Evolutionary conservation across 1,140 invertebrate genomes (phyloP).

Genomic region (Drosophila fuyamai): DNA sequence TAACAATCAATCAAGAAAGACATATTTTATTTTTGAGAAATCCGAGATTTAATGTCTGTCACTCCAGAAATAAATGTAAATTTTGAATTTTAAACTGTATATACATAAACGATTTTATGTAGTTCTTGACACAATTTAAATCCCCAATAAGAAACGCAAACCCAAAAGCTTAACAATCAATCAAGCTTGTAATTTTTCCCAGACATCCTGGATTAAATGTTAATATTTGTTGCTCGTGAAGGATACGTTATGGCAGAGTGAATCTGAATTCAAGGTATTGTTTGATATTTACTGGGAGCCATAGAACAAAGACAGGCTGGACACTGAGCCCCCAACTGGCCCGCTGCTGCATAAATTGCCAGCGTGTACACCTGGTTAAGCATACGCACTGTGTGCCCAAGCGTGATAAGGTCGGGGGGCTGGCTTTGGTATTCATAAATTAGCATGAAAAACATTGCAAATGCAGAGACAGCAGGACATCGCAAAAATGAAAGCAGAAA

Average conservation of each 20-base stretch:
- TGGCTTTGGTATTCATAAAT: constrained; percentile 52
- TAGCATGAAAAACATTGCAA: constrained; percentile 31
- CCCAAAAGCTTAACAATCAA: constrained; percentile 10
- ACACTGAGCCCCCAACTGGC: neutral
- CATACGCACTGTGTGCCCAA: constrained; percentile 64
- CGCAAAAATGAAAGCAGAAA: neutral
- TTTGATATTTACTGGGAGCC: constrained; percentile 1
- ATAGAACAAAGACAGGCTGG: constrained; percentile 2
- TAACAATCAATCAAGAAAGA: neutral
- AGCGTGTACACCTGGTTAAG: constrained; percentile 53
- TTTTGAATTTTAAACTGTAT: too few species aligned
- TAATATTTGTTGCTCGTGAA: constrained; percentile 20
- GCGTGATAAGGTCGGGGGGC: constrained; percentile 19
- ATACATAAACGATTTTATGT: too few species aligned
- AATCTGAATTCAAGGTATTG: neutral
- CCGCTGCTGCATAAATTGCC: constrained; percentile 51
- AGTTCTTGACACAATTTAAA: neutral
- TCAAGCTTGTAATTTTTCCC: constrained; percentile 22
- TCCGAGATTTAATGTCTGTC: neutral
- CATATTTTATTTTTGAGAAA: neutral
- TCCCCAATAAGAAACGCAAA: neutral
- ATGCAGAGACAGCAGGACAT: neutral
- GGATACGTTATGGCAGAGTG: constrained; percentile 5
- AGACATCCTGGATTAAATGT: constrained; percentile 33
- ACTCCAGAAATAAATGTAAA: neutral